Conservation (phyloP, 2,888 invertebrate genomes). For the Adelognathus sp. region DNA sequence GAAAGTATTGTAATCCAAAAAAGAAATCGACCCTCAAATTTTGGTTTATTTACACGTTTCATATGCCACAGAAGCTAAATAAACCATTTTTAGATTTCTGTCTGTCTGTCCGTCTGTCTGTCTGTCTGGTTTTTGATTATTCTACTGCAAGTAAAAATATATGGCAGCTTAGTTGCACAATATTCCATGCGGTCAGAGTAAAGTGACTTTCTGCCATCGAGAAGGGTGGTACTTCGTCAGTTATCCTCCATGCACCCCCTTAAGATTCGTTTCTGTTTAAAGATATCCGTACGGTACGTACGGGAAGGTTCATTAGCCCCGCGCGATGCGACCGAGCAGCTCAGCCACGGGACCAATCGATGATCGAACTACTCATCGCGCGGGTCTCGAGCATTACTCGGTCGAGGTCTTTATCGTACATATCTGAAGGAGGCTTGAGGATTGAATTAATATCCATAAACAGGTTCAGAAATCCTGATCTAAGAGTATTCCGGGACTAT, state of each 20-base stretch:
- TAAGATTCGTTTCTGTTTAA: constrained; percentile 59
- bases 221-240: background rate
- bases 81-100: too few relatives aligned
- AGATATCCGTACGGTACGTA: constrained; percentile 64
- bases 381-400: constrained; percentile 26
- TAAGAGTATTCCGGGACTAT: background rate
- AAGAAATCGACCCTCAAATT: too few relatives aligned
- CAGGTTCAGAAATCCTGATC: background rate
- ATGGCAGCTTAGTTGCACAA: constrained; percentile 15
- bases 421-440: background rate
- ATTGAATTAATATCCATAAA: constrained; percentile 21
- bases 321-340: constrained; percentile 26
- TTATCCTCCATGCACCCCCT: background rate
- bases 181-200: constrained; percentile 16
- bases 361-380: constrained; percentile 54
- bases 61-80: too few relatives aligned
- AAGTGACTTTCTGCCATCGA: constrained; percentile 45
- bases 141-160: too few relatives aligned
- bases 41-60: too few relatives aligned
- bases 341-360: constrained; percentile 47
- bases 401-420: constrained; percentile 20
- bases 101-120: too few relatives aligned
- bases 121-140: too few relatives aligned
- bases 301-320: constrained; percentile 68
- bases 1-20: too few relatives aligned